These are phyloP conservation scores for Bombus waltoni DNA, from an alignment of 1,140 invertebrate species.

Conservation along the genomic window DNA sequence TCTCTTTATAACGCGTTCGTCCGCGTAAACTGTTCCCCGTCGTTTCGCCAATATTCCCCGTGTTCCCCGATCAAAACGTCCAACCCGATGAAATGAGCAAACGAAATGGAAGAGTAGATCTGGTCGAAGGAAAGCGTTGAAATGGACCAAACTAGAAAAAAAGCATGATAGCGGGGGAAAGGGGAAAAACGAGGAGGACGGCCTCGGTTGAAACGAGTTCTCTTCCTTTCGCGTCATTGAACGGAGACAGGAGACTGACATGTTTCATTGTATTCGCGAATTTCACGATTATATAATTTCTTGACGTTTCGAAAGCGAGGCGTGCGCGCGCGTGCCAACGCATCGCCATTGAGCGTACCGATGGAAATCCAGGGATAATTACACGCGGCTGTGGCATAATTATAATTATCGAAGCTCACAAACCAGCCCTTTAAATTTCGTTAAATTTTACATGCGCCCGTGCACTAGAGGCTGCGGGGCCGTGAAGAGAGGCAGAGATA, in stretches of 20 bases:
- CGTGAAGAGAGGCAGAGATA: not conserved
- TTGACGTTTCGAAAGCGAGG: conserved; percentile 45
- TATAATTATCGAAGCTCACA: conserved; percentile 66
- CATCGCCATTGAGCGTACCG: conserved; percentile 28
- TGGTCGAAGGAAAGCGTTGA: not conserved
- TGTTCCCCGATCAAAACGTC: not conserved
- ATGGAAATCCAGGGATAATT: conserved; percentile 65
- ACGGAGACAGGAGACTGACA: not conserved
- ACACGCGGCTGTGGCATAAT: conserved; percentile 57
- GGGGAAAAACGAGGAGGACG: not conserved
- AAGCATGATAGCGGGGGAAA: not conserved
- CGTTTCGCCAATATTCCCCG: conserved; percentile 4
- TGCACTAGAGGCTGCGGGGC: not conserved
- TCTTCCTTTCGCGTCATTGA: conserved; percentile 1
- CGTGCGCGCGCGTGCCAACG: not conserved
- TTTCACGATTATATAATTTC: conserved; percentile 40
- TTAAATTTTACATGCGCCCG: conserved; percentile 56
- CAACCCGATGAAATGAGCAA: not conserved
- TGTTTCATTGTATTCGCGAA: not conserved
- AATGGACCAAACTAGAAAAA: not conserved
- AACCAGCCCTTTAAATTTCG: conserved; percentile 68
- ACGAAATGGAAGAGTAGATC: not conserved
- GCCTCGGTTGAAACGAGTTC: not conserved
- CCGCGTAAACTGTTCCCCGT: conserved; percentile 2
- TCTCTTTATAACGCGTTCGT: not conserved